Conservation (phyloP, 30 jellyfish, hydroid and myxozoan species). For the Pelagia noctiluca region DNA sequence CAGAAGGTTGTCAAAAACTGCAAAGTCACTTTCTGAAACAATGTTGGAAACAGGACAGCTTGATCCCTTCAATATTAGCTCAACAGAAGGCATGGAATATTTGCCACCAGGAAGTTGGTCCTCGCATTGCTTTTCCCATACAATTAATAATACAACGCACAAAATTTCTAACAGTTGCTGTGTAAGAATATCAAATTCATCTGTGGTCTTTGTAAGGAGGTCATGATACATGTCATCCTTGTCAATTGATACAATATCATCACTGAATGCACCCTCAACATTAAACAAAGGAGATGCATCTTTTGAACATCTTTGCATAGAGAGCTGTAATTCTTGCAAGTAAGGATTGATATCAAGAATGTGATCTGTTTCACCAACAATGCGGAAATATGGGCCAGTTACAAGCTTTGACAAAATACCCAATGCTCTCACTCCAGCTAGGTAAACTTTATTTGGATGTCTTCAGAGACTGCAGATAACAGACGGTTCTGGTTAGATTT, state of each 20-base stretch:
- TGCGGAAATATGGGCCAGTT: too few relatives aligned
- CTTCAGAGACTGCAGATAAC: slow-evolving; percentile 41
- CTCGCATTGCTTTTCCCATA: slow-evolving; percentile 63
- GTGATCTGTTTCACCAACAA: too few relatives aligned
- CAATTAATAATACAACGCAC: slow-evolving; percentile 12
- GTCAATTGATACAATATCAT: slow-evolving; percentile 17
- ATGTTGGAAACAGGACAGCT: slow-evolving; percentile 55
- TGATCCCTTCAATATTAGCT: slow-evolving; percentile 6
- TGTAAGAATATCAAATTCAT: slow-evolving; percentile 46
- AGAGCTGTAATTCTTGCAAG: slow-evolving; percentile 7
- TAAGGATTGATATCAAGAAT: slow-evolving; percentile 38
- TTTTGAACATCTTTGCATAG: background rate
- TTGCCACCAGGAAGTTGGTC: slow-evolving; percentile 79
- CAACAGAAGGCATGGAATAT: slow-evolving; percentile 29
- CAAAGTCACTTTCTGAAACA: slow-evolving; percentile 67
- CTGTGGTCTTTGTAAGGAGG: slow-evolving; percentile 17
- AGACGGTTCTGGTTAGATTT: slow-evolving; percentile 7
- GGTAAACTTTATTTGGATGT: too few relatives aligned
- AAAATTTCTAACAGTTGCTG: slow-evolving; percentile 58
- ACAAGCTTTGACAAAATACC: too few relatives aligned
- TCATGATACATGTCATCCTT: background rate
- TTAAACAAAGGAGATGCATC: slow-evolving; percentile 13
- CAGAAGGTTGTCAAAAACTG: slow-evolving; percentile 41
- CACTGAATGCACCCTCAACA: slow-evolving; percentile 2
- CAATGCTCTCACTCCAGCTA: too few relatives aligned